phyloP scores from a whole-genome alignment of 2,888 invertebrate genomes.

The Oasisia sp. region DNA sequence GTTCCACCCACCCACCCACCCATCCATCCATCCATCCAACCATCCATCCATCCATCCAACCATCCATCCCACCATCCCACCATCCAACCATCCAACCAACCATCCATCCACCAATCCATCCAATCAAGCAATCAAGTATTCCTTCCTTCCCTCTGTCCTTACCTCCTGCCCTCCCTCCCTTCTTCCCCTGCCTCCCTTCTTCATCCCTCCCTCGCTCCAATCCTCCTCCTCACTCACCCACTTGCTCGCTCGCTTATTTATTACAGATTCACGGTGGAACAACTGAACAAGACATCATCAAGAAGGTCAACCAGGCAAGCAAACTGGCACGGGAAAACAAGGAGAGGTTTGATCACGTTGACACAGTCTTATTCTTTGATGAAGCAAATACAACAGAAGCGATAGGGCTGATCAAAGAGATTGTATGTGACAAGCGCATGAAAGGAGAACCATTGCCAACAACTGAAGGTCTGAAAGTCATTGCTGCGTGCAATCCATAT shows the following conservation, averaged over 20 bases:
- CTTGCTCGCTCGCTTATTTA: no score
- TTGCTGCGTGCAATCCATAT: slow-evolving; percentile 63
- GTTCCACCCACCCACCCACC: no score
- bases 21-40: no score
- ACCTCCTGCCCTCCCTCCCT: no score
- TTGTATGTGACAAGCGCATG: slow-evolving; percentile 57
- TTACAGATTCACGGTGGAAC: slow-evolving; percentile 59
- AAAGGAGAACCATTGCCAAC: slow-evolving; percentile 49
- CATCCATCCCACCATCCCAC: no score
- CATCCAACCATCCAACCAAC: no score
- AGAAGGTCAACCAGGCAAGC: slow-evolving; percentile 50
- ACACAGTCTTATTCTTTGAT: slow-evolving; percentile 60
- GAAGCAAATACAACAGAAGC: slow-evolving; percentile 62
- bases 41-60: no score
- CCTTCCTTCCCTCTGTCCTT: no score
- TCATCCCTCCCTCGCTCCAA: not conserved
- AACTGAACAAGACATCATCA: slow-evolving; percentile 52
- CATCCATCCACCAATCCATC: no score
- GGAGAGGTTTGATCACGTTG: slow-evolving; percentile 39
- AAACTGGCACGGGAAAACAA: slow-evolving; percentile 48
- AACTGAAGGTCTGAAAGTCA: slow-evolving; percentile 51
- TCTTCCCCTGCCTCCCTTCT: no score
- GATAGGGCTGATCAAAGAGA: slow-evolving; percentile 60
- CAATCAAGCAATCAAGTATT: no score
- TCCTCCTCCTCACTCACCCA: no score